Base-by-base conservation (phyloP, 2,797 vertebrate genomes). In the Heliangelus exortis region DNA sequence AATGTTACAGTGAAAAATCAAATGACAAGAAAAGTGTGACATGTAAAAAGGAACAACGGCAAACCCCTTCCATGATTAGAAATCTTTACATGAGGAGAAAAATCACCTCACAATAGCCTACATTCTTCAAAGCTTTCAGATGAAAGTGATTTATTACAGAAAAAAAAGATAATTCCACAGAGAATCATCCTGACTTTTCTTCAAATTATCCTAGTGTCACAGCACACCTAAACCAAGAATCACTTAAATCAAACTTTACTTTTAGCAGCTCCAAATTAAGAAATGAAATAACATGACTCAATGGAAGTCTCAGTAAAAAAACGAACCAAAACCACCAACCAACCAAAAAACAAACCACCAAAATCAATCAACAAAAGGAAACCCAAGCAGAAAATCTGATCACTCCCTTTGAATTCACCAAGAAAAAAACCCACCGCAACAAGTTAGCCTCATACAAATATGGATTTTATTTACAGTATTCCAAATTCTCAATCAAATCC, bases 391-490 rank as follows among this genome's bases (percentile, higher is more conserved):
- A 45, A 91, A 87, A 86, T 13, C 2, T 19, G 25, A 78, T 29
- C 15, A 43, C 11, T 62, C 19, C 8, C 20, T 67, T 69, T 66
- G 78, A 66, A 73, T 66, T n/a, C 34, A 48, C 18, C 9, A n/a
- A 31, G 57, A 25, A 65, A 76, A 83, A 87, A 92, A 87, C 68
- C 8, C 89, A 96, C 90, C 45, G 69, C 83, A 86, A 91, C 89
- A 90, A 89, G 68, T 96, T 55, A 84, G 89, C 91, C 84, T 95
- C 95, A 96, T 96, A 96, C 95, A 96, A 97, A 97, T 95, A 96
- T 93, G 87, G 91, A 92, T 96, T 96, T 97, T 97, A 97, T 94
- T 96, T 96, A 96, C 93, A 95, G 17, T 95, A 92, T 94, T 89
- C 65, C 89, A 96, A 93, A 96, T 93, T 92, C 68, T 81, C 91